Evolutionary conservation across 2,113 vertebrate genomes (phyloP), one percentile per base, ranked within the genome.

Genomic region (Oriolus oriolus): DNA sequence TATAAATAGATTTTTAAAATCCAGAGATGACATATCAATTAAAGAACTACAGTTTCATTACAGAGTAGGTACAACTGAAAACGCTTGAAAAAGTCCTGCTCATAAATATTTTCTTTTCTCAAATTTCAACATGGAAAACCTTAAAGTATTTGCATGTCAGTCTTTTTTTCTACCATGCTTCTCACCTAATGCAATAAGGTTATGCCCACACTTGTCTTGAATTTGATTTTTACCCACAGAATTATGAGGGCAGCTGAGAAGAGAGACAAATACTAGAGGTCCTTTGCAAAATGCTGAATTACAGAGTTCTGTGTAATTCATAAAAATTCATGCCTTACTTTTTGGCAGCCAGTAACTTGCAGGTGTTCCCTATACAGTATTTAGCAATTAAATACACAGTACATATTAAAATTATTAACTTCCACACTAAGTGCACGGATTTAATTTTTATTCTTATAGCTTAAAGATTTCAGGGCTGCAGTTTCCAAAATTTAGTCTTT

Each of bases 341-440:
- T 89, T 59, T 75, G 86, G 77, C 80, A 95, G 76, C 12, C 42
- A 41, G 28, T 41, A 87, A 81, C 27, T 35, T 71, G 35, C 60
- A 91, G 33, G 60, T 94, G 84, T 49, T 81, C 52, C 42, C 65
- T 79, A n/a, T 15, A 57, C 4, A 65, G 19, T 8, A 77, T 76
- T 93, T 59, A 95, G 42, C 35, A 92, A 90, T 78, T 78, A 86
- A 63, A 95, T 49, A 22, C 68, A 87, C 9, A 59, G 61, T 52
- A 76, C 39, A 69, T 61, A 88, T 66, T 86, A 92, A 86, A 95
- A 92, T 47, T 86, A 91, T 77, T 85, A 78, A 78, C 56, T 90
- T 90, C 27, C 44, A 78, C 21, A 39, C 13, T 64, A 92, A 87
- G 23, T 0, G 1, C 13, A 60, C 3, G 0, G 53, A 88, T 77